phyloP scores from a whole-genome alignment of 1,140 invertebrate species.

The Octopus bimaculoides region DNA sequence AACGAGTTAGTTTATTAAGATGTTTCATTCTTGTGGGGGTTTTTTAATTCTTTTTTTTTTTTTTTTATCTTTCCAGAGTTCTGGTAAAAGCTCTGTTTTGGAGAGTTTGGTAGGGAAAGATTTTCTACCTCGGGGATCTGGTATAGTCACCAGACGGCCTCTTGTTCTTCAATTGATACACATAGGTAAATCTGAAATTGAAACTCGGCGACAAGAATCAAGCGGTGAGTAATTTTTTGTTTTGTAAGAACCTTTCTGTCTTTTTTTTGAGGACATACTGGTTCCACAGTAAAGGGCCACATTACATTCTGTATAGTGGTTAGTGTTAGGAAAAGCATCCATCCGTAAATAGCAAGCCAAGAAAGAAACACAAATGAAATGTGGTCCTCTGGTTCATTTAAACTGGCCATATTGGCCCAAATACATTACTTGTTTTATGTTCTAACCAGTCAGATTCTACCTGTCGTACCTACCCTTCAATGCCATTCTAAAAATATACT shows the following conservation, averaged over 20 bases:
- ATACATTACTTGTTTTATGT: too few relatives aligned
- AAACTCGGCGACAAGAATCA: background rate
- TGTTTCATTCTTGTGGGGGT: too few relatives aligned
- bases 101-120: slow-evolving; percentile 97
- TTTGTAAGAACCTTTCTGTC: background rate
- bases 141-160: slow-evolving; percentile 95
- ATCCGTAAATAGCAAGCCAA: too few relatives aligned
- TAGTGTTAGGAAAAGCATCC: too few relatives aligned
- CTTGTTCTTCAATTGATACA: slow-evolving; percentile 92
- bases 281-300: background rate
- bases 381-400: too few relatives aligned
- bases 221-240: background rate
- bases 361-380: too few relatives aligned
- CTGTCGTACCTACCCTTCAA: too few relatives aligned
- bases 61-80: slow-evolving; percentile 71
- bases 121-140: slow-evolving; percentile 93
- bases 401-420: too few relatives aligned
- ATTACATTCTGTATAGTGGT: too few relatives aligned
- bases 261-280: slow-evolving; percentile 2
- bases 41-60: background rate
- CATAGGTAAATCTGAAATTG: slow-evolving; percentile 53
- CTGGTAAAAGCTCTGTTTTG: slow-evolving; percentile 98
- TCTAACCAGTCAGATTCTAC: too few relatives aligned
- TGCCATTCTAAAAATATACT: too few relatives aligned
- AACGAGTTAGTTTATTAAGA: too few relatives aligned